A percentile compares a stretch with the other conserved stretches of the same genome.
phyloP scores from a whole-genome alignment of 2,797 vertebrate genomes.

The Fistularia commersonii region DNA sequence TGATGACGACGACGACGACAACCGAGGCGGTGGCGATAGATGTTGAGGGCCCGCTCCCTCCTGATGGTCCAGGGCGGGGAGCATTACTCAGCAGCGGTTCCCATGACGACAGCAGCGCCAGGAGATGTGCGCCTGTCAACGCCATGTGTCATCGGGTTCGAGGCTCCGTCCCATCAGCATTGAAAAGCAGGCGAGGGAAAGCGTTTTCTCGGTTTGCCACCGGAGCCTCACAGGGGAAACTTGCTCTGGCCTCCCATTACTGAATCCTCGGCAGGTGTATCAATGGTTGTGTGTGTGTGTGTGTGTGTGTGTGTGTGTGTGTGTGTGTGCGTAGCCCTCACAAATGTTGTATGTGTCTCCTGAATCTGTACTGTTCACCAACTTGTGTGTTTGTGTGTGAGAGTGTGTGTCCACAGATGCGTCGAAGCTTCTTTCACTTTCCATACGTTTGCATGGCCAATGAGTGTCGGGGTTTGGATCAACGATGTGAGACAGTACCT shows the following conservation, averaged over 20 bases:
- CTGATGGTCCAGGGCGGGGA: conserved; percentile 42
- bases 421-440: too few relatives aligned
- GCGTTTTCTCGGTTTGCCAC: too few relatives aligned
- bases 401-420: too few relatives aligned
- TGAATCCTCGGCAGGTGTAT: too few relatives aligned
- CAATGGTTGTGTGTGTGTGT: too few relatives aligned
- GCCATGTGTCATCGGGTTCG: conserved; percentile 27
- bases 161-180: background rate
- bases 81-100: conserved; percentile 39
- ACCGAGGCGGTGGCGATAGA: conserved; percentile 17
- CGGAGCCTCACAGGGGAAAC: too few relatives aligned
- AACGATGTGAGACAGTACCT: too few relatives aligned
- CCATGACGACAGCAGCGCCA: conserved; percentile 34
- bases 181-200: too few relatives aligned
- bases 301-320: too few relatives aligned
- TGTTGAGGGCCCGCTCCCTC: conserved; percentile 45
- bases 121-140: conserved; percentile 28
- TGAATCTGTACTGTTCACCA: background rate
- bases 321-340: conserved; percentile 11
- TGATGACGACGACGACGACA: conserved; percentile 43
- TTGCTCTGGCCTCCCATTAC: too few relatives aligned
- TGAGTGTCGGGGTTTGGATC: too few relatives aligned
- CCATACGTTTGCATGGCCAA: too few relatives aligned
- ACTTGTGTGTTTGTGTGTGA: background rate
- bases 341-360: conserved; percentile 16